Conservation (phyloP, 2,113 vertebrate genomes). For the Pagrus major region DNA sequence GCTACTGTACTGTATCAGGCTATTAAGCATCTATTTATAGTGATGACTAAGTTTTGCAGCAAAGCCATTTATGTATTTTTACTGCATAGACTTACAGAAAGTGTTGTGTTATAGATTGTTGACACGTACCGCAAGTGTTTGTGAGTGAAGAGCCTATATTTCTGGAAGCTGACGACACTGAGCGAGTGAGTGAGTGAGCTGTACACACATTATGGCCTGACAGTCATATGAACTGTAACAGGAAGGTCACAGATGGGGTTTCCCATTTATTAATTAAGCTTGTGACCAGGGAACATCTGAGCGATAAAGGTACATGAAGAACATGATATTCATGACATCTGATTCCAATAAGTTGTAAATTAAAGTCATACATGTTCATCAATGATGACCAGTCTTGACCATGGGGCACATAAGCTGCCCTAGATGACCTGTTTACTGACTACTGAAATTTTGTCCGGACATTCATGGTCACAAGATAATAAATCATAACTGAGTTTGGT, state of each 20-base stretch:
- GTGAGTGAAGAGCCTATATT: constrained; percentile 5
- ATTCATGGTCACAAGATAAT: background rate
- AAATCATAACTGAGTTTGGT: too few species aligned
- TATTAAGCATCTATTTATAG: constrained; percentile 68
- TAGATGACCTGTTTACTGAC: background rate
- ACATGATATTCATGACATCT: background rate
- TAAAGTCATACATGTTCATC: background rate
- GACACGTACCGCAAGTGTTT: constrained; percentile 22
- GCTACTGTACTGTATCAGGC: constrained; percentile 58
- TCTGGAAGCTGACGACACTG: constrained; percentile 11
- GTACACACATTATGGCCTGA: background rate
- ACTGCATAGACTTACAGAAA: constrained; percentile 16
- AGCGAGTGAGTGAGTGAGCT: constrained; percentile 9
- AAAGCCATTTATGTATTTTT: constrained; percentile 60
- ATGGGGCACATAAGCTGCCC: too few species aligned
- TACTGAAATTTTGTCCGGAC: background rate
- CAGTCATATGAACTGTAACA: background rate
- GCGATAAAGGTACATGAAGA: background rate
- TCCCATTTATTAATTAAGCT: background rate
- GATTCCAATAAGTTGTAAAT: background rate
- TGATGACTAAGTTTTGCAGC: constrained; percentile 48
- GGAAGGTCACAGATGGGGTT: constrained; percentile 5
- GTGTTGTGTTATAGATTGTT: background rate
- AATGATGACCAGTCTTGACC: background rate
- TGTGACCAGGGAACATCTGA: background rate